Evolutionary conservation across 2,797 vertebrate species (phyloP).

Genomic region (Sebastes diploproa): DNA sequence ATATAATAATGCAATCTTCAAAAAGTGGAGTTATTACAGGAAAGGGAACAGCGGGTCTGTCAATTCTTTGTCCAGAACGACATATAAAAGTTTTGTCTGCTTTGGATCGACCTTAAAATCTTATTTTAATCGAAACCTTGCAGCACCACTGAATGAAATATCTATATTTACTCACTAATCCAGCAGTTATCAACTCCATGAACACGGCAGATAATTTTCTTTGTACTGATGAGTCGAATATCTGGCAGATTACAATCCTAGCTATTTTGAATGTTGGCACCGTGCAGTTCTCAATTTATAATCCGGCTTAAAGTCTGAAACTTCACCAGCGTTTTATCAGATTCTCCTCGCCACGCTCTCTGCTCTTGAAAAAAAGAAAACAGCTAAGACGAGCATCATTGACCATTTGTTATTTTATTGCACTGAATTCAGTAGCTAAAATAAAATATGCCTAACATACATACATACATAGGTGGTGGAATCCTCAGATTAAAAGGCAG

Average conservation of each 20-base stretch:
- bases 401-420: constrained; percentile 77
- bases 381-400: constrained; percentile 25
- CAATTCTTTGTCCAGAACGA: background rate
- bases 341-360: constrained; percentile 17
- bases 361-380: constrained; percentile 52
- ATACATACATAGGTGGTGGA: constrained; percentile 68
- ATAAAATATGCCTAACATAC: constrained; percentile 74
- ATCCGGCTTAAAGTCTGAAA: constrained; percentile 62
- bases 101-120: background rate
- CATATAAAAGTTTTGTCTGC: background rate
- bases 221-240: constrained; percentile 17
- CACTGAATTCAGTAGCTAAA: constrained; percentile 77
- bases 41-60: background rate
- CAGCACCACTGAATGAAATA: constrained; percentile 6
- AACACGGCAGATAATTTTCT: constrained; percentile 34
- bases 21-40: background rate
- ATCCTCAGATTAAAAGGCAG: constrained; percentile 70
- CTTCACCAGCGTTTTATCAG: constrained; percentile 52
- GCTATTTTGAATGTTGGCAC: constrained; percentile 50
- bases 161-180: constrained; percentile 29
- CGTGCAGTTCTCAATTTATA: constrained; percentile 56
- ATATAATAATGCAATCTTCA: background rate
- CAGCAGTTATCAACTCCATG: constrained; percentile 20
- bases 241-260: constrained; percentile 51
- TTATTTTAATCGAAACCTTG: constrained; percentile 9